Base-by-base conservation (phyloP, 2,797 vertebrate species). In the Ceryle rudis region DNA sequence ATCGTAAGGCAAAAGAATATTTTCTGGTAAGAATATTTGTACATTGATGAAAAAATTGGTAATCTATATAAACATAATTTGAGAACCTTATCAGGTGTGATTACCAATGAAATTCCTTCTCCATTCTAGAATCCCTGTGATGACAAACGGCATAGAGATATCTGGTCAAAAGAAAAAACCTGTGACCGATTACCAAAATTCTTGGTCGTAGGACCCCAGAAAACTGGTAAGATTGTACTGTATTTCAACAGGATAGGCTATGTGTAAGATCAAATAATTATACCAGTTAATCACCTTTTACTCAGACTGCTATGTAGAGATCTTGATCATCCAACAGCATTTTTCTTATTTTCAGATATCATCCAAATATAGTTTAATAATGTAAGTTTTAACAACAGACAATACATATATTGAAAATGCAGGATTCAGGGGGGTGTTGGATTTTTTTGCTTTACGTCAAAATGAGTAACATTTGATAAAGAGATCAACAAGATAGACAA, bases 91-190 rank as follows among this genome's bases (percentile, higher is more conserved):
- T 35, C 25, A 49, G 8, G 7, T 52, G 25, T 72, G 46, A 28
- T 79, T 78, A 39, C 10, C 67, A 39, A 3, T 26, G 6, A 65
- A 71, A 73, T 47, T 57, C 46, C 66, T 88, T 86, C 47, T 95
- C 75, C 18, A 2, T 47, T 74, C 70, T 47, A 99, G 99, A 99
- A 99, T 83, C 99, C 99, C 11, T 99, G 99, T 89, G 99, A 99
- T 97, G 99, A 99, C 96, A 99, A 99, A 97, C 98, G 99, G 42
- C 99, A 99, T 96, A 99, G 99, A 98, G 99, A 99, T 98, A 99
- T 99, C 96, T 99, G 99, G 99, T 99, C 99, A 66, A 99, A 99
- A 98, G 99, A 99, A 97, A 99, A 99, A 98, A 99, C 99, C 72
- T 99, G 99, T 81, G 99, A 99, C 98, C 98, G 99, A 47, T 98